Base-by-base conservation (phyloP, 2,888 invertebrate species). In the Aleiodes leptofemur region DNA sequence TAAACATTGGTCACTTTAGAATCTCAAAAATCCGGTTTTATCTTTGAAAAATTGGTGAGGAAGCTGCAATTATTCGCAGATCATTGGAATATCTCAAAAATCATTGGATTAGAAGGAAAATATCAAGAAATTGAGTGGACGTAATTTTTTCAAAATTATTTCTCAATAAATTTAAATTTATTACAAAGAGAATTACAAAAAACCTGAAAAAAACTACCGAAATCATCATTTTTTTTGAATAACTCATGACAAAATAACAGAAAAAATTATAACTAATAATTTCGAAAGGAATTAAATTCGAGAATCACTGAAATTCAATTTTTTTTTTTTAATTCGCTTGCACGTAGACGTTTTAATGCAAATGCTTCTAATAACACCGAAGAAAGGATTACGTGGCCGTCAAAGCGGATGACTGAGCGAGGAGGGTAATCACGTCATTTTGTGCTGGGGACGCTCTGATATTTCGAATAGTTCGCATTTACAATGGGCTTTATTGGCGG, bases 401-500 rank as follows among this genome's bases (percentile, higher is more conserved):
- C 88, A 88, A 85, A 85, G 81, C 82, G 82, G 88, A 89, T 89
- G 89, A 89, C 88, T 86, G 89, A 89, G 84, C 89, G 89, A 79
- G 84, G 31, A 31, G 51, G 68, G 87, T 89, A 88, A 88, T 89
- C 88, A 78, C 80, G 80, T 77, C 11, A 43, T 43, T 43, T 31
- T 16, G 56, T 29, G 56, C 38, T 48, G 69, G 57, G 53, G 43
- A 38, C 29, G 64, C 55, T 83, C 87, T 87, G 87, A 89, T 89
- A 89, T 88, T 88, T 87, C 88, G 87, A 88, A 89, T 89, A 89
- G 88, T 89, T 89, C 85, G 88, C 88, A 89, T 89, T 88, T 88
- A 89, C 89, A 89, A 89, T 86, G 83, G 86, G 86, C 86, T 87
- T 87, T 86, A 87, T 88, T 87, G 87, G 86, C 86, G 86, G 85